phyloP scores from a whole-genome alignment of 2,888 invertebrate genomes.

The Daptonema setosum region DNA sequence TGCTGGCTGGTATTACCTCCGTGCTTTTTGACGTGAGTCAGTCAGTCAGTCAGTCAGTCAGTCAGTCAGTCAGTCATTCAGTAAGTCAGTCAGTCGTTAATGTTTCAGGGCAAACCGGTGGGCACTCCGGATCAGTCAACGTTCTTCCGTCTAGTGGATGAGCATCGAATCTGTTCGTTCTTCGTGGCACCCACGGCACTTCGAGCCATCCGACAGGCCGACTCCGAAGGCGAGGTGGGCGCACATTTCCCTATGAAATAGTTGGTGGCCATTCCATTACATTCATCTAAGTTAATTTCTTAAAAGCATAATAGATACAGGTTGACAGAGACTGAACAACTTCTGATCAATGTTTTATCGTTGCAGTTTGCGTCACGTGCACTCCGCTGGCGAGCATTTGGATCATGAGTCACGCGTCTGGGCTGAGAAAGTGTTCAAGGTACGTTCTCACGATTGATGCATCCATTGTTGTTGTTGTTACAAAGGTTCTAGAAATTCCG shows the following conservation, averaged over 20 bases:
- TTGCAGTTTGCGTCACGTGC: slow-evolving; percentile 35
- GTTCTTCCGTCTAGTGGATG: slow-evolving; percentile 65
- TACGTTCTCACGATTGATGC: too few species aligned
- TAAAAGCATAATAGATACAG: too few species aligned
- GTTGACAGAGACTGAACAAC: too few species aligned
- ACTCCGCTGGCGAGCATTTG: slow-evolving; percentile 76
- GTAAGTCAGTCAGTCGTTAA: too few species aligned
- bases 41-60: too few species aligned
- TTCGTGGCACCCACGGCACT: slow-evolving; percentile 78
- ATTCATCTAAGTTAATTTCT: too few species aligned
- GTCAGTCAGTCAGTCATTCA: too few species aligned
- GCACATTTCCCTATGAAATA: slow-evolving; percentile 48
- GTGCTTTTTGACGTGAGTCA: slow-evolving; percentile 26
- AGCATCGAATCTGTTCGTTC: slow-evolving; percentile 59
- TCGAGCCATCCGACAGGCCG: slow-evolving; percentile 57
- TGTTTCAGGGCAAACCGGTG: slow-evolving; percentile 55
- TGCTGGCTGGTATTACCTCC: slow-evolving; percentile 41
- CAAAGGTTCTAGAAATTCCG: too few species aligned
- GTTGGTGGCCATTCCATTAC: slow-evolving; percentile 21
- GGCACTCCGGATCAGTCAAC: slow-evolving; percentile 75
- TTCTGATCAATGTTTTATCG: too few species aligned
- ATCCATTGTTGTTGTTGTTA: neutral
- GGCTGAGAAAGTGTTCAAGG: slow-evolving; percentile 46
- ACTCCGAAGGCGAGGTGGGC: slow-evolving; percentile 38
- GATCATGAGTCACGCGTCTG: slow-evolving; percentile 66